Conservation (phyloP, 2,113 vertebrate species). For the Burhinus bistriatus region DNA sequence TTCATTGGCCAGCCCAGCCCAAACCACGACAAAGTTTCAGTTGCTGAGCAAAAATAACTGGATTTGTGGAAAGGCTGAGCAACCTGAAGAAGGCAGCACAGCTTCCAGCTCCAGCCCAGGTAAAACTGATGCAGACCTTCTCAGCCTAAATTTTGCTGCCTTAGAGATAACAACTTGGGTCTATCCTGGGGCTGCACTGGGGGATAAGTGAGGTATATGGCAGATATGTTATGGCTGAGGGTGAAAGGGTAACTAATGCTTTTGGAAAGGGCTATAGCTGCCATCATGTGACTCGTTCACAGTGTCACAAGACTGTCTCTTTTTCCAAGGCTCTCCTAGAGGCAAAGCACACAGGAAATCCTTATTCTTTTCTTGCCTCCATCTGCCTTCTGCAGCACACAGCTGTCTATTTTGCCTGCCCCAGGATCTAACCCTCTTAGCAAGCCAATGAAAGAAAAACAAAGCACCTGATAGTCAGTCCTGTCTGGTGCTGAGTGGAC, state of each 20-base stretch:
- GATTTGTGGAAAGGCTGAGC: neutral
- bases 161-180: neutral
- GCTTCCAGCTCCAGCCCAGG: neutral
- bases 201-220: neutral
- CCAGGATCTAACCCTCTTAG: neutral
- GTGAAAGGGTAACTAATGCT: neutral
- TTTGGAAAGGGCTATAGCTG: neutral
- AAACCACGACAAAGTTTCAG: neutral
- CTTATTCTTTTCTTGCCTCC: neutral
- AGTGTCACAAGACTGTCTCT: neutral
- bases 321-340: neutral
- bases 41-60: neutral
- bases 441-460: neutral
- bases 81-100: neutral
- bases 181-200: neutral
- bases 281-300: accelerated
- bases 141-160: neutral
- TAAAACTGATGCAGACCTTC: neutral
- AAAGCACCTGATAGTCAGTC: neutral
- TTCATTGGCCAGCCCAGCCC: no score
- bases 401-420: neutral
- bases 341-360: neutral
- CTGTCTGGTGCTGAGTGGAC: accelerated
- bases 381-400: neutral
- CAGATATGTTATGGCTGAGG: neutral